Evolutionary conservation across 2,888 invertebrate genomes (phyloP).

Genomic region (Drosophila neoperkinsi): DNA sequence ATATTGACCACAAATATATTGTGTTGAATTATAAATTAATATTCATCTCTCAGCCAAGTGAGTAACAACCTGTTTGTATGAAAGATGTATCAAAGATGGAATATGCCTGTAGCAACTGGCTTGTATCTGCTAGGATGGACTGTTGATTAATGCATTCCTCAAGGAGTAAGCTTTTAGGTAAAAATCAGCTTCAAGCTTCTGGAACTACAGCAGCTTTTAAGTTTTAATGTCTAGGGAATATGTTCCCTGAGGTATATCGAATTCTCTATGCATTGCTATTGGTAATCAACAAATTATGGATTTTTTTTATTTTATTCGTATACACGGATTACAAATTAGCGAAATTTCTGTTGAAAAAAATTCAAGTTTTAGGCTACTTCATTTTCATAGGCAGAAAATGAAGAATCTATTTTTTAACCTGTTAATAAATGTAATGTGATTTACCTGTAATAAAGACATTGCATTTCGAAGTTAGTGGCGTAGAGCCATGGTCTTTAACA

Average conservation of each 20-base stretch:
- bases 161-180: too few species aligned
- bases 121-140: too few species aligned
- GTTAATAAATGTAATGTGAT: background rate
- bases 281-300: background rate
- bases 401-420: background rate
- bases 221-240: background rate
- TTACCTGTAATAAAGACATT: constrained; percentile 92
- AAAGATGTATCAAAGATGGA: background rate
- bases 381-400: background rate
- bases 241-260: background rate
- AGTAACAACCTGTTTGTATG: background rate
- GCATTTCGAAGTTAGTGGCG: constrained; percentile 91
- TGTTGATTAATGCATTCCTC: too few species aligned
- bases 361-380: background rate
- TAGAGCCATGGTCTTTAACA: constrained; percentile 94
- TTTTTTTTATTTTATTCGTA: background rate
- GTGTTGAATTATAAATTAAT: background rate
- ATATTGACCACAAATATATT: background rate
- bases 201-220: background rate
- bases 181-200: too few species aligned
- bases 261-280: background rate
- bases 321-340: background rate
- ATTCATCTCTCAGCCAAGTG: background rate
- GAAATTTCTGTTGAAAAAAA: background rate
- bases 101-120: background rate